A percentile compares a stretch with the other conserved stretches of the same genome.
phyloP scores from a whole-genome alignment of 2,797 vertebrate genomes.

The Gobionotothen gibberifrons region DNA sequence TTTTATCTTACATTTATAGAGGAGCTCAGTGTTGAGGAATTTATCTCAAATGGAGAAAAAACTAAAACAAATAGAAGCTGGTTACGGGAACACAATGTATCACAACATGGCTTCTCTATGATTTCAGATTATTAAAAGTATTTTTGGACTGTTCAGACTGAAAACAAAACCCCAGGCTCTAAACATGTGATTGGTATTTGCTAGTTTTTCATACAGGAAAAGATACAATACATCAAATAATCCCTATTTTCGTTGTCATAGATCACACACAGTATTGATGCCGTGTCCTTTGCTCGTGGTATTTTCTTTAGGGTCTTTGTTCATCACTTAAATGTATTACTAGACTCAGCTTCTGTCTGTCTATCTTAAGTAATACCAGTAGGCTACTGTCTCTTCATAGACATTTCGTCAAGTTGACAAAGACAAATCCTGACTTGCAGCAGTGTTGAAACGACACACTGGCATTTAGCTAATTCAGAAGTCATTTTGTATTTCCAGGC shows the following conservation, averaged over 20 bases:
- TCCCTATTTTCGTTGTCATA: no score
- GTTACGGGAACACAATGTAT: background rate
- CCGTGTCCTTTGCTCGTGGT: no score
- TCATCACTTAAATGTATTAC: background rate
- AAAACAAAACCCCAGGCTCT: no score
- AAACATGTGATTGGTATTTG: no score
- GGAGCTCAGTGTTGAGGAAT: constrained; percentile 54
- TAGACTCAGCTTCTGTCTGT: background rate
- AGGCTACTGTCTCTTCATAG: background rate
- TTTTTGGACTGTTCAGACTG: background rate
- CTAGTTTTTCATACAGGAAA: background rate
- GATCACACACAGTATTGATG: background rate
- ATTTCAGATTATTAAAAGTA: no score
- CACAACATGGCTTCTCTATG: background rate
- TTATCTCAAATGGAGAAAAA: constrained; percentile 37
- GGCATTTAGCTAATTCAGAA: constrained; percentile 37
- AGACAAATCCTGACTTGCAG: background rate
- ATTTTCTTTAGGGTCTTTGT: background rate
- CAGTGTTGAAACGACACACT: background rate
- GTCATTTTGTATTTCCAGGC: constrained; percentile 26
- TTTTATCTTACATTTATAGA: constrained; percentile 50
- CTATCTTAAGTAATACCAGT: background rate
- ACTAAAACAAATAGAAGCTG: background rate
- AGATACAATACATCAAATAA: background rate
- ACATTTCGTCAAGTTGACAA: constrained; percentile 4